These are phyloP conservation scores for Zoanthus gigantus DNA, from an alignment of 92 coral and sea anemone genomes.

Conservation along the genomic window DNA sequence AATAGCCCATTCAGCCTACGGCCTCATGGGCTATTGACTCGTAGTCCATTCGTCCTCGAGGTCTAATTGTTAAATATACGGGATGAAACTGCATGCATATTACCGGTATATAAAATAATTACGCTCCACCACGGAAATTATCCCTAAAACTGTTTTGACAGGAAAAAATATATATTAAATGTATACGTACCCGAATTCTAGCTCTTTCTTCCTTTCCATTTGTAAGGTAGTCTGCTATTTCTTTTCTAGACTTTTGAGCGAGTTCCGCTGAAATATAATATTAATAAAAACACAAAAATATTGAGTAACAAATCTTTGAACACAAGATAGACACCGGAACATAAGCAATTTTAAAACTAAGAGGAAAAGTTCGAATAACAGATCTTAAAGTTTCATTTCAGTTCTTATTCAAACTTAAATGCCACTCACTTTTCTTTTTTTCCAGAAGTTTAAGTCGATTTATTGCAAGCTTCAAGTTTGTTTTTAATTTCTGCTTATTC, in stretches of 20 bases:
- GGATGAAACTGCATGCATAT: no score
- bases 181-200: slow-evolving; percentile 85
- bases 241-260: slow-evolving; percentile 91
- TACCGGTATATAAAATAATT: no score
- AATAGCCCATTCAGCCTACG: no score
- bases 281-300: background rate
- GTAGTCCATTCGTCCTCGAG: no score
- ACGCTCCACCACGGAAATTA: no score
- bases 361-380: background rate
- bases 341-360: background rate
- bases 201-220: slow-evolving; percentile 98
- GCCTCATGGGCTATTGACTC: no score
- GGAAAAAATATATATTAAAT: background rate
- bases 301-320: background rate
- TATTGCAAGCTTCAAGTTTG: slow-evolving; percentile 89
- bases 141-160: no score
- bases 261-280: slow-evolving; percentile 79
- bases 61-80: no score
- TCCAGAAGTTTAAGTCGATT: slow-evolving; percentile 94
- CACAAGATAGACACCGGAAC: no score
- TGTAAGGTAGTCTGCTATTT: slow-evolving; percentile 88
- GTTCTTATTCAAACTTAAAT: background rate
- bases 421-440: slow-evolving; percentile 92
- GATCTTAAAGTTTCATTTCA: background rate
- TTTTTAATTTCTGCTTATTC: slow-evolving; percentile 92